phyloP scores from a whole-genome alignment of 1,140 invertebrate species.

The Heliconius hermathena region DNA sequence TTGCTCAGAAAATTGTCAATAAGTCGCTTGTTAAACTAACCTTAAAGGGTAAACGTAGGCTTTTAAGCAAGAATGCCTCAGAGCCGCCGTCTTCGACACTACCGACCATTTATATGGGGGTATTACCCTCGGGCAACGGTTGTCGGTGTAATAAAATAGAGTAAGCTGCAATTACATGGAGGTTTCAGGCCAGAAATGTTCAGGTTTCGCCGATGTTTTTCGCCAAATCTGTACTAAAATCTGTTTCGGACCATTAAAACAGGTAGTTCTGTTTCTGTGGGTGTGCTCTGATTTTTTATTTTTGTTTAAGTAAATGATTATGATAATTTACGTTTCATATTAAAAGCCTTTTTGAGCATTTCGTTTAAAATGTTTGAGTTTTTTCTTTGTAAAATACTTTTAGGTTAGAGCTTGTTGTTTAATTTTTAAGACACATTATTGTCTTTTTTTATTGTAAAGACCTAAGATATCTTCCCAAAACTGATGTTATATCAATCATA shows the following conservation, averaged over 20 bases:
- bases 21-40: conserved; percentile 38
- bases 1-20: no score
- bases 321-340: background rate
- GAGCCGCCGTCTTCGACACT: conserved; percentile 55
- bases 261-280: background rate
- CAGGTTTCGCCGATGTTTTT: conserved; percentile 40
- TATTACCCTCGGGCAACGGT: conserved; percentile 55
- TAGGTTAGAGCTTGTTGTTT: no score
- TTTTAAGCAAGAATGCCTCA: conserved; percentile 63
- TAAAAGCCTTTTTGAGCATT: background rate
- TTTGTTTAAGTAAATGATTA: conserved; percentile 9
- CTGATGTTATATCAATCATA: no score
- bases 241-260: conserved; percentile 42
- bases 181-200: conserved; percentile 41
- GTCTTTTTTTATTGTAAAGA: no score
- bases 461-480: no score
- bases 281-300: conserved; percentile 1
- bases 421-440: no score
- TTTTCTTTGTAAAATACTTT: no score
- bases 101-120: conserved; percentile 62
- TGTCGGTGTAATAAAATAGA: conserved; percentile 56
- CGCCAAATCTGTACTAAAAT: conserved; percentile 40
- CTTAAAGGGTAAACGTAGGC: conserved; percentile 42
- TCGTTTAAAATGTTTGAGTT: background rate
- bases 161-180: conserved; percentile 51